These are phyloP conservation scores for Ictalurus punctatus DNA, from an alignment of 2,113 vertebrate species.

Conservation along the genomic window DNA sequence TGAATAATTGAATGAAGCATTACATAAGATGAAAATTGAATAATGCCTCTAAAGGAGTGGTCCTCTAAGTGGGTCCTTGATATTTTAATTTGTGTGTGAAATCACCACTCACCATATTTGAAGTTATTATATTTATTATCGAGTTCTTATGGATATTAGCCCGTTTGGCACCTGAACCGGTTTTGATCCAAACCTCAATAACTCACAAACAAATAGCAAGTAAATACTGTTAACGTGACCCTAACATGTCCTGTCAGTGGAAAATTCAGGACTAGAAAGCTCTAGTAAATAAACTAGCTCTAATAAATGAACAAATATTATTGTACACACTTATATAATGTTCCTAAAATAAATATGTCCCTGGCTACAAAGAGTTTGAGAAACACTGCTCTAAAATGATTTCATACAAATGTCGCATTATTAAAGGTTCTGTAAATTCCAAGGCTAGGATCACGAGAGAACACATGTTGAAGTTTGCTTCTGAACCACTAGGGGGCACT, in stretches of 20 bases:
- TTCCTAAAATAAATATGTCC: neutral
- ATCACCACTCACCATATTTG: neutral
- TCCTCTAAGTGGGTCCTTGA: neutral
- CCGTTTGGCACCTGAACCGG: neutral
- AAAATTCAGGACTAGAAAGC: neutral
- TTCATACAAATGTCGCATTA: neutral
- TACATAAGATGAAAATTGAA: neutral
- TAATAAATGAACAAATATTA: neutral
- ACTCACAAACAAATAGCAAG: neutral
- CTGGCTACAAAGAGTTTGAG: neutral
- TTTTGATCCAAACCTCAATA: neutral
- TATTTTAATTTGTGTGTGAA: neutral
- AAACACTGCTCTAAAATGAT: neutral
- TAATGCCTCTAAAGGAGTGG: neutral
- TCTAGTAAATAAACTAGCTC: neutral
- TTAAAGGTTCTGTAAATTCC: neutral
- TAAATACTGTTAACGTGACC: neutral
- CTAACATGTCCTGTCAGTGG: neutral
- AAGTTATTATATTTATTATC: neutral
- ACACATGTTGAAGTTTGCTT: neutral
- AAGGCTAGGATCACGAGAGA: neutral
- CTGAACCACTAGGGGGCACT: neutral
- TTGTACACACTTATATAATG: neutral
- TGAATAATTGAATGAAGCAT: neutral
- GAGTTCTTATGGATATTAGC: neutral